Evolutionary conservation across 2,888 invertebrate genomes (phyloP).

Genomic region (Dryadula phaetusa): DNA sequence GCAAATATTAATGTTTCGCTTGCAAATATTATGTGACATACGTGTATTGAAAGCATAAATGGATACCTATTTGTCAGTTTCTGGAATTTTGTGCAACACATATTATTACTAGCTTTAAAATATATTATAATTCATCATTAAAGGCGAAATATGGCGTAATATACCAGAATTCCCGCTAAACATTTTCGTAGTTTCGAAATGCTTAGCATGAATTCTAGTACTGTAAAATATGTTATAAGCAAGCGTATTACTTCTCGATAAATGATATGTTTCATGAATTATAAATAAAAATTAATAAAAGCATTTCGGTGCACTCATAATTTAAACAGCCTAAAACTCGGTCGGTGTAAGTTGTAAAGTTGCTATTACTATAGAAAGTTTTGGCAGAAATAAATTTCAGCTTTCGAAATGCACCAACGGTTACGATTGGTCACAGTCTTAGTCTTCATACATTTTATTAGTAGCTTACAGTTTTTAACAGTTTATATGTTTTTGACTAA

Average conservation of each 20-base stretch:
- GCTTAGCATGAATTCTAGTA: too few relatives aligned
- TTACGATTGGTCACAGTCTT: conserved; percentile 18
- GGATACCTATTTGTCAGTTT: neutral
- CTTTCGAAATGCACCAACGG: conserved; percentile 33
- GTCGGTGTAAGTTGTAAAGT: conserved; percentile 39
- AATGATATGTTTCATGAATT: neutral
- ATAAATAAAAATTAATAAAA: conserved; percentile 2
- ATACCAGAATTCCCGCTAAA: too few relatives aligned
- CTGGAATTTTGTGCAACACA: neutral
- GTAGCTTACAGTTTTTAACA: neutral
- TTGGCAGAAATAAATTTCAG: conserved; percentile 39
- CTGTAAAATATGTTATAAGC: too few relatives aligned
- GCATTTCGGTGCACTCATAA: conserved; percentile 21
- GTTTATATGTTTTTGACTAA: neutral
- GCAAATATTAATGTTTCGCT: neutral
- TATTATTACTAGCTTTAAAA: neutral
- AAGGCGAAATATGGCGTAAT: too few relatives aligned
- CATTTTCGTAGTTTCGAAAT: too few relatives aligned
- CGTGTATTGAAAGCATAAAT: neutral
- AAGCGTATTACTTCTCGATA: neutral
- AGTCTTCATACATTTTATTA: neutral
- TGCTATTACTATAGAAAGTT: conserved; percentile 39
- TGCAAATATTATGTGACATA: neutral
- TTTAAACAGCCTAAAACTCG: conserved; percentile 38
- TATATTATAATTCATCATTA: neutral